Conservation (phyloP, 1,140 invertebrate genomes). For the Scaptomyza hsui region DNA sequence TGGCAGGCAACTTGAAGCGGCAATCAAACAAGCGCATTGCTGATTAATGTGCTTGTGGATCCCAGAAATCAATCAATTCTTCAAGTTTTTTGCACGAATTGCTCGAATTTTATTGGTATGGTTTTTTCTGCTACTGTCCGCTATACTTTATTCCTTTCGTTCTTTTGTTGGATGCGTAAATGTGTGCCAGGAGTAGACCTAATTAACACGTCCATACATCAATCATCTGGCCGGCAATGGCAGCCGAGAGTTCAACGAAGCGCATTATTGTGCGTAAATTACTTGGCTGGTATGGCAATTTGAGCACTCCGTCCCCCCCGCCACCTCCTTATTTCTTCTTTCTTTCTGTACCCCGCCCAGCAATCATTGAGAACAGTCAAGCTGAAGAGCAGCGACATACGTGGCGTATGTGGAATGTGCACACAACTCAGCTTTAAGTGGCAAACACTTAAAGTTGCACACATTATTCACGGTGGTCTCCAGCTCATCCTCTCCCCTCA, state of each 20-base stretch:
- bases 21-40: constrained; percentile 68
- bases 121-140: constrained; percentile 5
- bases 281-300: constrained; percentile 62
- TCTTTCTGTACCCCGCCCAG: not conserved
- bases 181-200: constrained; percentile 65
- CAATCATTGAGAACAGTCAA: constrained; percentile 9
- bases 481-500: not conserved
- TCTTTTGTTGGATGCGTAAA: constrained; percentile 45
- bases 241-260: constrained; percentile 69
- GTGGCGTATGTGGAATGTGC: constrained; percentile 41
- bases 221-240: constrained; percentile 65
- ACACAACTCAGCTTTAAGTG: constrained; percentile 40
- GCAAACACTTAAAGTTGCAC: constrained; percentile 48
- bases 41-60: constrained; percentile 77
- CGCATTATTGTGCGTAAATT: constrained; percentile 81
- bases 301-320: not conserved
- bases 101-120: constrained; percentile 64
- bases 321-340: not conserved
- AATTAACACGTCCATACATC: constrained; percentile 83
- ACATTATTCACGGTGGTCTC: constrained; percentile 32
- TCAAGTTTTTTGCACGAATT: constrained; percentile 61
- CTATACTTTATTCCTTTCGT: not conserved
- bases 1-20: constrained; percentile 37
- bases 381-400: constrained; percentile 14
- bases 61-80: constrained; percentile 75